Evolutionary conservation across 30 jellyfish, hydroid and myxozoan genomes (phyloP), one percentile per base, ranked within the genome.

Genomic region (Rhopilema esculentum): DNA sequence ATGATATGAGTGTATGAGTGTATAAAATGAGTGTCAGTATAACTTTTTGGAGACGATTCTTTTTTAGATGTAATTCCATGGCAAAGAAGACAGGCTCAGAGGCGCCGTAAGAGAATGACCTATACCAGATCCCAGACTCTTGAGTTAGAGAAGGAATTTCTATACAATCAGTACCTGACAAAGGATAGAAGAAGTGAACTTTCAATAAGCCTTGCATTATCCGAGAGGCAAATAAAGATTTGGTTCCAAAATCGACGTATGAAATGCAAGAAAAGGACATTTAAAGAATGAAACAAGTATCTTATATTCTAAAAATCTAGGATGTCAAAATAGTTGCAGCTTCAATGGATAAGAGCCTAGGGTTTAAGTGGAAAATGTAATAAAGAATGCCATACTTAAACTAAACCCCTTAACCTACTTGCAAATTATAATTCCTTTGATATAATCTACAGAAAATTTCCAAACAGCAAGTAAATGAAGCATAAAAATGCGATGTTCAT

Each of bases 211-310:
- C 69, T 91, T 22, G 67, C 32, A 33, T 83, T 91, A 63, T 72
- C 95, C 0, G 95, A 83, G n/a, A 83, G 97, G 67, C 97, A 91
- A 29, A 84, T 91, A 49, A 91, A 91, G 69, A 82, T 89, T 0
- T 89, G 97, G 97, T 89, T 65, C 30, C 97, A 89, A 82, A 89
- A 89, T 75, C 97, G 97, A 30, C 82, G 97, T 64, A 82, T 89
- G 97, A 89, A 89, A 75, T 83, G 93, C 26, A 89, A 89, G 82
- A 80, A 69, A 66, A 61, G 69, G 31, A 33, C 52, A 25, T 28
- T 28, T 16, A 66, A 66, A 1, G 30, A 66, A 9, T 66, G 21
- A 66, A 32, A 66, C 16, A 15, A n/a, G 72, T 63, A 16, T 0
- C 4, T 63, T 0, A 63, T n/a, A 15, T 63, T 16, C 28, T 6